A percentile compares a stretch with the other conserved stretches of the same genome.
Conservation (phyloP, 2,113 vertebrate species). For the Cryptotis parvus region DNA sequence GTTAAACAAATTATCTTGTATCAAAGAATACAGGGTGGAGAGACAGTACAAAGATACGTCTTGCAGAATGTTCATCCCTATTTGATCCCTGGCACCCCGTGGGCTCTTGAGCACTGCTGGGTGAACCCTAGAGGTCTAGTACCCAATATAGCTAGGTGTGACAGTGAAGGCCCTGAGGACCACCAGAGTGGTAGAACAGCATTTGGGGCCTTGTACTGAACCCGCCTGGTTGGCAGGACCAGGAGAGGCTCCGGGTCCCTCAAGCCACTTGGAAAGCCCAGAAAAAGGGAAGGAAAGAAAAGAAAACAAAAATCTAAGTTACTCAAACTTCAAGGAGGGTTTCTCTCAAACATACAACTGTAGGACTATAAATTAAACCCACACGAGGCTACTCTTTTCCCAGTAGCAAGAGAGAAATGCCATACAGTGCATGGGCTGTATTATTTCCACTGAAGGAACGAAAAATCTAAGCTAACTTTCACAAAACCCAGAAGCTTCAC, state of each 20-base stretch:
- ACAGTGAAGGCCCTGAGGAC: too few species aligned
- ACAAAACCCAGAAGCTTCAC: conserved; percentile 13
- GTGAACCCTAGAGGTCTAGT: too few species aligned
- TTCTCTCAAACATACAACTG: neutral
- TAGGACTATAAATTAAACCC: neutral
- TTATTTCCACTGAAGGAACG: neutral
- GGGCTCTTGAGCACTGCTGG: too few species aligned
- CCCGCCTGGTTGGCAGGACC: too few species aligned
- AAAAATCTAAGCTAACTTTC: neutral
- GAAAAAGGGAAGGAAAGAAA: neutral
- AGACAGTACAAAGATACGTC: too few species aligned
- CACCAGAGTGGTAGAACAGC: too few species aligned
- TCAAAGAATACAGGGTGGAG: neutral
- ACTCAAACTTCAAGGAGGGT: neutral
- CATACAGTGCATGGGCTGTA: neutral
- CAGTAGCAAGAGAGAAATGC: neutral
- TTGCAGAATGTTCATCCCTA: too few species aligned
- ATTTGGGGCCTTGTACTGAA: too few species aligned
- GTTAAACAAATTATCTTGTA: neutral
- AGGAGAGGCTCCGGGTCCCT: too few species aligned
- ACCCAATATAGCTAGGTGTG: too few species aligned
- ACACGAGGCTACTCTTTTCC: neutral
- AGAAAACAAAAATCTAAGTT: neutral
- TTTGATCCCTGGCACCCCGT: too few species aligned
- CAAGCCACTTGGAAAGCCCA: too few species aligned